Evolutionary conservation across 2,797 vertebrate genomes (phyloP), one percentile per base, ranked within the genome.

Genomic region (Stomatorhinus walkeri): DNA sequence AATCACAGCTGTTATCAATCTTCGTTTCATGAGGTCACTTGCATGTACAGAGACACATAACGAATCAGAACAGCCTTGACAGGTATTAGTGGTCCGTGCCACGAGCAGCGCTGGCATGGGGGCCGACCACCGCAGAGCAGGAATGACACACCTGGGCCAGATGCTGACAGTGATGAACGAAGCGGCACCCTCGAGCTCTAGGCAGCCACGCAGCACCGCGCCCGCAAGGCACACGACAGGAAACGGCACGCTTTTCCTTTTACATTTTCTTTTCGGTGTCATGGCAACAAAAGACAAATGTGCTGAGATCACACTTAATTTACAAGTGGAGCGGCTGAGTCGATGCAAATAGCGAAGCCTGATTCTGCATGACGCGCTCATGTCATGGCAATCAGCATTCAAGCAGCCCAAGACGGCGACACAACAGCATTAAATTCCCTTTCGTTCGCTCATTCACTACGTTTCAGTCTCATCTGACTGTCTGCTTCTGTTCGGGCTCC

Each of bases 51-150:
- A 36, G 89, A 88, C 48, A 64, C 68, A 89, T 90, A 83, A 86
- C 24, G 14, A 88, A 89, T 90, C 56, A 76, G 88, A 84, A 89
- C 88, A 76, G 90, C 89, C 79, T 1, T 54, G 81, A 90, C 89
- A 64, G 51, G 88, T 51, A 89, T 68, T 81, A 87, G 93, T 92
- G 93, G 93, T 93, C 91, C 93, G 93, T 89, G 91, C 89, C 56
- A 46, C 92, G 93, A 89, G 92, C 93, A 94, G 92, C 90, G 87
- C 3, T 16, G 88, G 54, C 90, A 91, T 92, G 93, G 93, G 93
- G 91, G 93, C 90, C 93, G 87, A 89, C 49, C 76, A 52, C 87
- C 12, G 46, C 64, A 49, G 81, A 52, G 68, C 22, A 46, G 64
- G 84, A 88, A 81, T 89, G 88, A 89, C 88, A 91, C 54, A 86